A percentile compares a stretch with the other conserved stretches of the same genome.
These are phyloP conservation scores for Lathamus discolor DNA, from an alignment of 2,113 vertebrate genomes.

Conservation along the genomic window DNA sequence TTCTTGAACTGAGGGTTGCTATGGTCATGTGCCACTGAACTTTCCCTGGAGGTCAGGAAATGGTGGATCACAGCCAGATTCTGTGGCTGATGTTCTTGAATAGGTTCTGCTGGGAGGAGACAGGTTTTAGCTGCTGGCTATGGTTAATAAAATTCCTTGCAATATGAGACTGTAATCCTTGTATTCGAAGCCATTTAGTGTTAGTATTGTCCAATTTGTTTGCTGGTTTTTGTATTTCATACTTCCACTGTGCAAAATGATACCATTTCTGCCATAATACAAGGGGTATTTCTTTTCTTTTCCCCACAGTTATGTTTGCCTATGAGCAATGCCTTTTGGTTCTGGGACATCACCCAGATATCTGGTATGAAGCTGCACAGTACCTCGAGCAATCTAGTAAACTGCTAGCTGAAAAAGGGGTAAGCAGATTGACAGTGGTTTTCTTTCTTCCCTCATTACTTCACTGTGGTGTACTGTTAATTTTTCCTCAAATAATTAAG, in stretches of 20 bases:
- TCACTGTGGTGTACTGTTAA: neutral
- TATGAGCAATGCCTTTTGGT: constrained; percentile 98
- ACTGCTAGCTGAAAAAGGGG: constrained; percentile 96
- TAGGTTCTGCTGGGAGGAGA: neutral
- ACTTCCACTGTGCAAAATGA: neutral
- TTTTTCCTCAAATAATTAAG: neutral
- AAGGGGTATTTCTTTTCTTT: neutral
- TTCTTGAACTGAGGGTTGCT: neutral
- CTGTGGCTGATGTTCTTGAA: neutral
- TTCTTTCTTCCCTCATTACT: neutral
- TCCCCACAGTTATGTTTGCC: constrained; percentile 92
- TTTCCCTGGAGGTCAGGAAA: neutral
- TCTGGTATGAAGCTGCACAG: constrained; percentile 99
- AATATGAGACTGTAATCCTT: neutral
- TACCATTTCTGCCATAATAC: neutral
- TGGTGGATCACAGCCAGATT: neutral
- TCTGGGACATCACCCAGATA: constrained; percentile 95
- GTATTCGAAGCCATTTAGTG: neutral
- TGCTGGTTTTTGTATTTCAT: neutral
- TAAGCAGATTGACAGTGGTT: constrained; percentile 59
- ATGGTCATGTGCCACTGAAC: fast-evolving
- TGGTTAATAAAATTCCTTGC: neutral
- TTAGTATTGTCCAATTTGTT: neutral
- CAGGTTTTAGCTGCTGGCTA: neutral
- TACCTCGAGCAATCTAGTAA: constrained; percentile 99